A percentile compares a stretch with the other conserved stretches of the same genome.
Evolutionary conservation across 2,797 vertebrate species (phyloP).

Genomic region (Botia kubotai): DNA sequence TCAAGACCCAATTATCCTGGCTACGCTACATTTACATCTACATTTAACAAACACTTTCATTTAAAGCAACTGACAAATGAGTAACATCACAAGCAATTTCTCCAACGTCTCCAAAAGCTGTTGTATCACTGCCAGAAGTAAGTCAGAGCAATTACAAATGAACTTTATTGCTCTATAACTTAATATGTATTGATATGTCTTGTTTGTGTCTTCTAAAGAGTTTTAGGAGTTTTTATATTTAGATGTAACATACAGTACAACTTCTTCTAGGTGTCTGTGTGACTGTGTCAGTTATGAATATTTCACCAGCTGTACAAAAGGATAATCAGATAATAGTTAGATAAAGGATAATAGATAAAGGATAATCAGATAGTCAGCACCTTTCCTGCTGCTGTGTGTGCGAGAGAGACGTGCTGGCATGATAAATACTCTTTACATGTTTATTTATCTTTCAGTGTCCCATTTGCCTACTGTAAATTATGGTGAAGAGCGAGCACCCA

Average conservation of each 20-base stretch:
- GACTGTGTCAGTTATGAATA: constrained; percentile 7
- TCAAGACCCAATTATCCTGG: no score
- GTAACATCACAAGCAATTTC: no score
- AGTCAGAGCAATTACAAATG: no score
- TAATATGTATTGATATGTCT: no score
- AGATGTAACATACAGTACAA: neutral
- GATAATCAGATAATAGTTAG: constrained; percentile 9
- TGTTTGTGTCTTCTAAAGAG: no score
- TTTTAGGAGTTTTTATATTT: neutral
- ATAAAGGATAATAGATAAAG: constrained; percentile 1
- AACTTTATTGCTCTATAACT: no score
- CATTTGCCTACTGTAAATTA: constrained; percentile 53
- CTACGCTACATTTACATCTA: no score
- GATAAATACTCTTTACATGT: constrained; percentile 51
- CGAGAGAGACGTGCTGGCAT: constrained; percentile 8
- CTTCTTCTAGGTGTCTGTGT: neutral
- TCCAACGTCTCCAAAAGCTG: no score
- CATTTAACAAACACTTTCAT: no score
- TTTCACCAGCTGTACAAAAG: constrained; percentile 5
- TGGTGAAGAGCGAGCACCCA: constrained; percentile 13
- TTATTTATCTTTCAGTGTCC: constrained; percentile 51
- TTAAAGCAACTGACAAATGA: no score
- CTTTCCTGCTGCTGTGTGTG: constrained; percentile 23
- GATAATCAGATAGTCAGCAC: constrained; percentile 13
- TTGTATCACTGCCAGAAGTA: no score